phyloP scores from a whole-genome alignment of 2,888 invertebrate genomes.

The Neocrepidodera transversa region DNA sequence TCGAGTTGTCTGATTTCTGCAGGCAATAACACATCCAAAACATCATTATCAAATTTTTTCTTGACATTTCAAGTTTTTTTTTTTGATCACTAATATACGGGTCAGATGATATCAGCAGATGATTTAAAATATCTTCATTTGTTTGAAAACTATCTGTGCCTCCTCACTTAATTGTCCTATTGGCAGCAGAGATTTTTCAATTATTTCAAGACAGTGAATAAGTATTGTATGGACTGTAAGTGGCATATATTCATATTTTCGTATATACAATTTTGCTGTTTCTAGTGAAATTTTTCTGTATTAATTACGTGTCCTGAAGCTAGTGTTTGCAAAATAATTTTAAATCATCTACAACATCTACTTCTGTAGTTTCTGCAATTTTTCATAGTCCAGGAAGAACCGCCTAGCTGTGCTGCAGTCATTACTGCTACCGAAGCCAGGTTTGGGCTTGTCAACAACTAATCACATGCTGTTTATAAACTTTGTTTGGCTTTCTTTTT shows the following conservation, averaged over 20 bases:
- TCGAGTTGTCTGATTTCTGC: no score
- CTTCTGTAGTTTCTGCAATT: constrained; percentile 14
- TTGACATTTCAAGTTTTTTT: no score
- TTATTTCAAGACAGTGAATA: constrained; percentile 38
- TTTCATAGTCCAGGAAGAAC: neutral
- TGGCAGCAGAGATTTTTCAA: no score
- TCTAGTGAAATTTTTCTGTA: constrained; percentile 30
- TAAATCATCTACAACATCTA: constrained; percentile 18
- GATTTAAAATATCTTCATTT: no score
- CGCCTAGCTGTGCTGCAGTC: constrained; percentile 36
- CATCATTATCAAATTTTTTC: no score
- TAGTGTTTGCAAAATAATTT: constrained; percentile 26
- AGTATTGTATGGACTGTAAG: constrained; percentile 37
- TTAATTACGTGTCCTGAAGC: constrained; percentile 34
- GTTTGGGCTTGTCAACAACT: constrained; percentile 39
- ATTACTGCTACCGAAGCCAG: constrained; percentile 37
- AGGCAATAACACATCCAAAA: no score
- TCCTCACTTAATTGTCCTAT: no score
- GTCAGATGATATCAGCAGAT: no score
- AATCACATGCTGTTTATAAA: constrained; percentile 11
- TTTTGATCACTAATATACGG: no score
- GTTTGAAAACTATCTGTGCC: no score
- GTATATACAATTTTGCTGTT: no score
- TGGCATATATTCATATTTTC: constrained; percentile 42
- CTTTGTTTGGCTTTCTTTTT: constrained; percentile 17